Base-by-base conservation (phyloP, 2,888 invertebrate species). In the Drosophila prostipennis region DNA sequence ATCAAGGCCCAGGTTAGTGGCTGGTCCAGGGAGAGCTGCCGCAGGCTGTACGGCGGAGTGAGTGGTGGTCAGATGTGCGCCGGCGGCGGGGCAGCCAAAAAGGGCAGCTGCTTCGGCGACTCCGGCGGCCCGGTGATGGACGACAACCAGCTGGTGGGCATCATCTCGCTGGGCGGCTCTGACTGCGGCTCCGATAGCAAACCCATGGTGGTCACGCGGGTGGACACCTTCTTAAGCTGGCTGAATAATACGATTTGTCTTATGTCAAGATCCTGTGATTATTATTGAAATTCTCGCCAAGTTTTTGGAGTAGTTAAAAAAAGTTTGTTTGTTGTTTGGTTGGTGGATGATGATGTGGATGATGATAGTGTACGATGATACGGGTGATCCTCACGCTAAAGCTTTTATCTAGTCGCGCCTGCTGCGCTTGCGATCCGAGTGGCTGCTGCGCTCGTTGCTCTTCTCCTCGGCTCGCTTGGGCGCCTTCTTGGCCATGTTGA, bases 401-500 rank as follows among this genome's bases (percentile, higher is more conserved):
- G 55, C 39, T 46, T 42, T 59, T 45, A 8, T 57, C 39, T 82
- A 85, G 37, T 85, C 81, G 23, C 81, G 81, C 70, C 86, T 77
- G 56, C 89, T 87, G 37, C 90, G 84, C 56, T 90, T 90, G 37
- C 89, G 87, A 13, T 90, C 90, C 0, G 89, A 80, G 52, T 89
- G 85, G 32, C 74, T 77, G 49, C 74, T 75, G 6, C 90, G 85
- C 43, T 89, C 89, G 54, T 70, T 89, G 56, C 72, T 89, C 54
- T 84, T 88, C 34, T 90, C 93, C 11, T 95, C 95, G 76, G 94
- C 94, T 5, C 95, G 93, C 77, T 95, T 94, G 34, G 93, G 93
- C 19, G 94, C 97, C 70, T 97, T 95, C 91, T 99, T 99, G 61
- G 98, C 99, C 92, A 98, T 97, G 81, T 96, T 97, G 94, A 99